Base-by-base conservation (phyloP, 2,113 vertebrate species). In the Tachuris rubrigastra region DNA sequence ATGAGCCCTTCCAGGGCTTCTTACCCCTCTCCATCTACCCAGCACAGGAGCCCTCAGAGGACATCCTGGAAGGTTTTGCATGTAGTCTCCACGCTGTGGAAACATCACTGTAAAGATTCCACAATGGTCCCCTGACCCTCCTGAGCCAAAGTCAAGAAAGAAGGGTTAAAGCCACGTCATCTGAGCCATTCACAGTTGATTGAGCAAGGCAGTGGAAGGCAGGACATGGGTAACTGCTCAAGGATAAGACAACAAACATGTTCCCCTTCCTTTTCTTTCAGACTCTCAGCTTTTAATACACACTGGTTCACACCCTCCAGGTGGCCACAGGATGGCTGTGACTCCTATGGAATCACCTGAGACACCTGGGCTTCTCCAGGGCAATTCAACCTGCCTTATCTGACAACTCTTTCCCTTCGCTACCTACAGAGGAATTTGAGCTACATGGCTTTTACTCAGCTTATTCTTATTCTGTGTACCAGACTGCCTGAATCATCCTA, bases 41-140 rank as follows among this genome's bases (percentile, higher is more conserved):
- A 85, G 55, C 74, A 67, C 24, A 37, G 19, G 9, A 85, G 56
- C 52, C 33, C 78, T 52, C 22, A 25, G 25, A 56, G 33, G 2
- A 46, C 19, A 28, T 10, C 2, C 13, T 1, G 2, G 60, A 77
- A 85, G 20, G 14, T n/a, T 77, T 58, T 65, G 23, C 53, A 22
- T 1, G 9, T 12, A n/a, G 14, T 7, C 12, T 10, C 9, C 27
- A 6, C 0, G 0, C 37, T 25, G 25, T 2, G 14, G 19, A 37
- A 68, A 47, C 15, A 27, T 17, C 14, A 4, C 23, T 44, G 11
- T 53, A 12, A 46, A 4, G 8, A 80, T 6, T 37, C 9, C n/a
- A 72, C 30, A 62, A 87, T 67, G 4, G 37, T 62, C 27, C 41
- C 31, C 81, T 76, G 53, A 8, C 11, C 24, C 52, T 50, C 44